Evolutionary conservation across 2,113 vertebrate species (phyloP).

Genomic region (Ahaetulla prasina): DNA sequence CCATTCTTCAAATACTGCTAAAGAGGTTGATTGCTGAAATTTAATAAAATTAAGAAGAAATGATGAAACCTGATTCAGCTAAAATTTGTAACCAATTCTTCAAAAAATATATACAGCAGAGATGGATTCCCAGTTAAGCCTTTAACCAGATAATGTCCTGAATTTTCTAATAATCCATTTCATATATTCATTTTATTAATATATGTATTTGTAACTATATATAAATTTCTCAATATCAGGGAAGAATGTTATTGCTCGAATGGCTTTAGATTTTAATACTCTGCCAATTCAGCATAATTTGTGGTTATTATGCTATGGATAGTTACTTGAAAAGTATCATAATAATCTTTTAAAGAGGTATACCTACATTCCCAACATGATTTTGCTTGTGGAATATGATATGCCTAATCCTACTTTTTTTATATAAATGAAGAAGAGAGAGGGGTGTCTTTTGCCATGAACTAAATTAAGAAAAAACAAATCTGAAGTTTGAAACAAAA

Average conservation of each 20-base stretch:
- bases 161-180: not conserved
- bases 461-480: not conserved
- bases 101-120: not conserved
- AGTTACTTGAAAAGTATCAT: not conserved
- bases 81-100: not conserved
- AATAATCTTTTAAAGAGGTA: not conserved
- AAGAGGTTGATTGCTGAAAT: not conserved
- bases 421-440: not conserved
- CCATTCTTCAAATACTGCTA: not conserved
- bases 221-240: not conserved
- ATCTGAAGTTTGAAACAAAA: not conserved
- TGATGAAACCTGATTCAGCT: not conserved
- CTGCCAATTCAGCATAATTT: not conserved
- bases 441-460: not conserved
- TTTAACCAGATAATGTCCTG: not conserved
- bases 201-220: not conserved
- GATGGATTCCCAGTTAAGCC: not conserved
- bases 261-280: not conserved
- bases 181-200: not conserved
- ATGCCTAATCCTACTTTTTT: not conserved
- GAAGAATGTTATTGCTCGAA: not conserved
- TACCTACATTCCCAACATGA: not conserved
- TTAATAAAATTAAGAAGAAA: not conserved
- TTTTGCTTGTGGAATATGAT: not conserved
- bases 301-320: not conserved